Base-by-base conservation (phyloP, 1,140 invertebrate species). In the Brachystomella parvula region DNA sequence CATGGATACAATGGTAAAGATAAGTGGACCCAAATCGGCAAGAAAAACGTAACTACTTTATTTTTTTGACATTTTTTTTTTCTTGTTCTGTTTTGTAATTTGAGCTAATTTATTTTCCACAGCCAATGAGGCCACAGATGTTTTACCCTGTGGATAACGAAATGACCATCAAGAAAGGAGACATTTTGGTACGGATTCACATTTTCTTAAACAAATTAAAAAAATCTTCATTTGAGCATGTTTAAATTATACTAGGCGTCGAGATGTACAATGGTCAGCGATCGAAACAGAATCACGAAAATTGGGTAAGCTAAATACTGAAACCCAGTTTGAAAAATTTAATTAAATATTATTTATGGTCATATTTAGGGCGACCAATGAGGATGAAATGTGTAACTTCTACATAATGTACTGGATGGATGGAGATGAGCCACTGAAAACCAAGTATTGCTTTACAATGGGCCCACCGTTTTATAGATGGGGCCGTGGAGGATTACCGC, bases 301-400 rank as follows among this genome's bases (percentile, higher is more conserved):
- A 87, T 95, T 75, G 93, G 93, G 89, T 92, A 81, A 82, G 83
- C 80, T 9, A 15, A 58, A n/a, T 31, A 56, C 30, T 29, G 15
- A 32, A 33, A 29, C 21, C 30, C n/a, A 56, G 24, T n/a, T 24
- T 33, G 29, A 24, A 29, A 2, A 33, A 30, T 47, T 19, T 24
- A 64, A 2, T 60, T 49, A 32, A 39, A 17, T 32, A 59, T 47
- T 15, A 33, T 32, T n/a, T 12, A 9, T n/a, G 17, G 21, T 2
- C 21, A 30, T 21, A 2, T 76, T 57, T 77, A 90, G 91, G 0
- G 78, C 86, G 6, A 96, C 94, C 19, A 91, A 91, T 72, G 83
- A 88, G 26, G 93, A 99, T 76, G 96, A 99, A 81, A 99, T 99
- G 96, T 99, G 96, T 81, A 99, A 99, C 79, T 98, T 99, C 78